phyloP scores from a whole-genome alignment of 2,113 vertebrate species.

The Peucedramus taeniatus region DNA sequence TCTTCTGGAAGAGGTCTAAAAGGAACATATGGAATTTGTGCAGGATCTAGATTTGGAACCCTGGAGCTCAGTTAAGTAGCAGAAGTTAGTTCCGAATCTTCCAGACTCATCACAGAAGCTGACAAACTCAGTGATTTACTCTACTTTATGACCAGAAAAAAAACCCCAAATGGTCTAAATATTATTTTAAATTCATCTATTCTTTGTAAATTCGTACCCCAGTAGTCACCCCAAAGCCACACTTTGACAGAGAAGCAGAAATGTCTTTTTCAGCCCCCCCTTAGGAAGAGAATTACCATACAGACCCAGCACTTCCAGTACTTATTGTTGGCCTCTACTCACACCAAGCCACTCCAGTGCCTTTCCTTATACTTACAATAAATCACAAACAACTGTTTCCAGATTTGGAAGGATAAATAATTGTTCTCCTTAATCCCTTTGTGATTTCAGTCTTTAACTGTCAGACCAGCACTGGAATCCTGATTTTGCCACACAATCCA shows the following conservation, averaged over 20 bases:
- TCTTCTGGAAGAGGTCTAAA: background rate
- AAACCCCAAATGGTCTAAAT: accelerated
- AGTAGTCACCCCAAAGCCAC: background rate
- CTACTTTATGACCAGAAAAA: background rate
- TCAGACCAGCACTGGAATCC: background rate
- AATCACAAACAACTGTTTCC: background rate
- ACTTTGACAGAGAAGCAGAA: background rate
- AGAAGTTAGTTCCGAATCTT: background rate
- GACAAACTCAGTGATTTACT: background rate
- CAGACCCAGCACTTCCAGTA: background rate
- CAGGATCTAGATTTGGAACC: background rate
- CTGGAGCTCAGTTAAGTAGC: background rate
- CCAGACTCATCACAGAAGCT: background rate
- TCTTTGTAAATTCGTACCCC: background rate
- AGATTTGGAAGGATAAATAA: background rate
- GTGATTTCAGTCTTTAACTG: background rate
- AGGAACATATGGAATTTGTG: background rate
- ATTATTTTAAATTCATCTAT: background rate
- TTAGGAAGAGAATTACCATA: background rate
- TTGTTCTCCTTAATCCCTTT: background rate
- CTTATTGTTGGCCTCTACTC: background rate
- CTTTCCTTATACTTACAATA: background rate
- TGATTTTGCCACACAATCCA: background rate
- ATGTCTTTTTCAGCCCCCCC: background rate
- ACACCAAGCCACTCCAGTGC: background rate